phyloP scores from a whole-genome alignment of 2,888 invertebrate genomes.

The Pristionchus mayeri region DNA sequence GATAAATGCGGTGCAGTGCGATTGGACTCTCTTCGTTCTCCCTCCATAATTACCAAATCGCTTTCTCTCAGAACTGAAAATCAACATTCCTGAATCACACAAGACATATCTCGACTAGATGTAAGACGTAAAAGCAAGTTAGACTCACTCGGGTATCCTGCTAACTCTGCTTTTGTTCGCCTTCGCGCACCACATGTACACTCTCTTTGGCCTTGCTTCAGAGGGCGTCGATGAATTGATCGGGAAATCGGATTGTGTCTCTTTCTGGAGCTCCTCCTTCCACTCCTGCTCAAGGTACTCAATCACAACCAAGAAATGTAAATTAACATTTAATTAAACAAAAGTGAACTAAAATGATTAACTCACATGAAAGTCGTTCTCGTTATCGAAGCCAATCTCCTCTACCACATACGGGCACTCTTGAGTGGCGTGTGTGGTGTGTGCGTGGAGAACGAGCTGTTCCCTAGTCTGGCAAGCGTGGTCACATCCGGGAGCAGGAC shows the following conservation, averaged over 20 bases:
- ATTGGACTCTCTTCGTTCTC: slow-evolving; percentile 16
- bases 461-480: background rate
- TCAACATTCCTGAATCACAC: too few species aligned
- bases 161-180: slow-evolving; percentile 5
- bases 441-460: background rate
- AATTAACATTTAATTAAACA: too few species aligned
- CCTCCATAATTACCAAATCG: slow-evolving; percentile 6
- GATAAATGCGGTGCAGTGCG: slow-evolving; percentile 12
- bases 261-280: background rate
- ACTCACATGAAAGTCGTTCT: background rate
- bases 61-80: slow-evolving; percentile 3
- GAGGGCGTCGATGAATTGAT: background rate
- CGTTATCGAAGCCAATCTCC: background rate
- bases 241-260: background rate
- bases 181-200: slow-evolving; percentile 20
- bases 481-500: background rate
- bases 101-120: too few species aligned
- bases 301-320: too few species aligned
- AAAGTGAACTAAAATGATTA: too few species aligned
- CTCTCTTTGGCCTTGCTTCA: background rate
- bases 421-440: background rate
- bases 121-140: too few species aligned
- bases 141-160: background rate
- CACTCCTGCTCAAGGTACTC: background rate
- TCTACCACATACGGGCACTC: background rate